Evolutionary conservation across 2,888 invertebrate species (phyloP).

Genomic region (Hydrotaea diabolus): DNA sequence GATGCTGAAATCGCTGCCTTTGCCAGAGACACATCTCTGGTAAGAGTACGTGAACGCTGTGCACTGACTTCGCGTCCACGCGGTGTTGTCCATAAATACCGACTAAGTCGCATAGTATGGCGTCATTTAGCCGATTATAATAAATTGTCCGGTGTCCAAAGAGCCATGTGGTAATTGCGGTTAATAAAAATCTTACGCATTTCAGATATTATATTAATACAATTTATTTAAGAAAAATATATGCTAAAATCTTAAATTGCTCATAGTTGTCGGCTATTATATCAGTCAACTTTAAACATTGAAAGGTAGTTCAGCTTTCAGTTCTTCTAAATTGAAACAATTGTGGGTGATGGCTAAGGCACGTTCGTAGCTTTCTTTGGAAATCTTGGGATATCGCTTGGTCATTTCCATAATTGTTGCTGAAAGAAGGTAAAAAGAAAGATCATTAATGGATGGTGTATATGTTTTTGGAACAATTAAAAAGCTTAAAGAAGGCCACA

Average conservation of each 20-base stretch:
- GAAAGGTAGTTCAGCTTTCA: slow-evolving; percentile 55
- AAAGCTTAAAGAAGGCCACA: too few relatives aligned
- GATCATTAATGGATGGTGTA: too few relatives aligned
- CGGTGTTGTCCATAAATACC: slow-evolving; percentile 90
- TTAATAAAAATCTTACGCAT: background rate
- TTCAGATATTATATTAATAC: background rate
- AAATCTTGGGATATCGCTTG: slow-evolving; percentile 69
- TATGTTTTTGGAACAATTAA: too few relatives aligned
- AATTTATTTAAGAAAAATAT: slow-evolving; percentile 49
- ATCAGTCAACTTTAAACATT: slow-evolving; percentile 36
- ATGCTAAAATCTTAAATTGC: slow-evolving; percentile 7
- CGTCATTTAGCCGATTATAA: slow-evolving; percentile 96
- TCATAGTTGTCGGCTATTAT: too few relatives aligned
- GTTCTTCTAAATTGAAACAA: slow-evolving; percentile 61
- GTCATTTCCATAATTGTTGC: slow-evolving; percentile 54
- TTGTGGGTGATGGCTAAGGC: slow-evolving; percentile 68
- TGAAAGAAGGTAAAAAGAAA: background rate
- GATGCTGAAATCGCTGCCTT: slow-evolving; percentile 88
- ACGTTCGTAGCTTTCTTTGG: slow-evolving; percentile 71
- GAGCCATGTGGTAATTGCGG: slow-evolving; percentile 90
- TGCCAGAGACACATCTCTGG: slow-evolving; percentile 87
- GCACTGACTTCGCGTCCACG: slow-evolving; percentile 93
- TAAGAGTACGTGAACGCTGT: slow-evolving; percentile 89
- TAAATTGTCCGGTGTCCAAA: slow-evolving; percentile 93
- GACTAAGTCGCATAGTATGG: slow-evolving; percentile 94